These are phyloP conservation scores for Diadema setosum DNA, from an alignment of 35 echinoderm and acorn worm genomes.

Conservation along the genomic window DNA sequence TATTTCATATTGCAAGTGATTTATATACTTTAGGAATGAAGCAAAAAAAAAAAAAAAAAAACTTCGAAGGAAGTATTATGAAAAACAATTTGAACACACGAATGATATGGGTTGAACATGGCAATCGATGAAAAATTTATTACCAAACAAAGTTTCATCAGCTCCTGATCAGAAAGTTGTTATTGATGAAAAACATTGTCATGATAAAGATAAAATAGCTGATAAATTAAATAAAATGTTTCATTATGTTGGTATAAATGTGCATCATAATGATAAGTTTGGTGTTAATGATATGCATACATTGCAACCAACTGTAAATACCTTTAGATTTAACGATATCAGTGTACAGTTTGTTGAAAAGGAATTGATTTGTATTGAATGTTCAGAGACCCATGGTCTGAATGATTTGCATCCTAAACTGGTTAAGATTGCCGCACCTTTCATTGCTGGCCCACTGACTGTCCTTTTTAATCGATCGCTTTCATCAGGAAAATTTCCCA, in stretches of 20 bases:
- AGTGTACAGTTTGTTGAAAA: too few species aligned
- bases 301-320: too few species aligned
- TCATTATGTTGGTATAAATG: too few species aligned
- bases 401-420: neutral
- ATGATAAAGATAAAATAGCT: too few species aligned
- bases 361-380: neutral
- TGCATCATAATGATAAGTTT: too few species aligned
- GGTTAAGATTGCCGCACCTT: neutral
- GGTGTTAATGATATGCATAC: too few species aligned
- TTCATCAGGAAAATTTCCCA: too few species aligned
- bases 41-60: neutral
- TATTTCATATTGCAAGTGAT: neutral
- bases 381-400: neutral
- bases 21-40: neutral
- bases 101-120: neutral
- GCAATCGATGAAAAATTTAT: neutral
- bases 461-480: too few species aligned
- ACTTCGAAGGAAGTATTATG: neutral
- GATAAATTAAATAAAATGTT: too few species aligned
- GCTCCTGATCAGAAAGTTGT: neutral
- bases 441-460: too few species aligned
- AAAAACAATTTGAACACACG: neutral
- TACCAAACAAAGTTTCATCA: too few species aligned
- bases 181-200: too few species aligned
- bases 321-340: neutral